Evolutionary conservation across 2,888 invertebrate species (phyloP).

Genomic region (Agrochola circellaris): DNA sequence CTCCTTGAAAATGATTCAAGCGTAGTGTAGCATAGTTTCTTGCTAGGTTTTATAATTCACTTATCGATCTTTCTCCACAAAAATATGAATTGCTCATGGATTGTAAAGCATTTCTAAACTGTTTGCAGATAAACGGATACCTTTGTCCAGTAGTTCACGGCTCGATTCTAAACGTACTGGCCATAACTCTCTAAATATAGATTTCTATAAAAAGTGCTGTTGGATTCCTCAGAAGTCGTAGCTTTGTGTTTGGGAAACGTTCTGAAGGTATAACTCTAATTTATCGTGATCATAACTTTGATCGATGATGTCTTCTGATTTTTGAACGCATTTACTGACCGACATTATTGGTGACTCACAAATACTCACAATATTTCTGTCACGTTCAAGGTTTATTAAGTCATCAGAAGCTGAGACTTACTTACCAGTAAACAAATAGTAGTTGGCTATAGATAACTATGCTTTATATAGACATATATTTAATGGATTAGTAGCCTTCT

Average conservation of each 20-base stretch:
- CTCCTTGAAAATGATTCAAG: background rate
- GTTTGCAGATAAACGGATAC: constrained; percentile 56
- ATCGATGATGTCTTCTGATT: constrained; percentile 31
- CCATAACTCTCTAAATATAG: constrained; percentile 81
- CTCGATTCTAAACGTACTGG: constrained; percentile 73
- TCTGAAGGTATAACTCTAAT: constrained; percentile 40
- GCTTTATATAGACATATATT: background rate
- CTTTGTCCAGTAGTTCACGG: constrained; percentile 75
- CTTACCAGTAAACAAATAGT: constrained; percentile 70
- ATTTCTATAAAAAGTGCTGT: constrained; percentile 81
- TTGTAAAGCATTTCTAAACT: constrained; percentile 37
- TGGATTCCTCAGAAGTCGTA: constrained; percentile 77
- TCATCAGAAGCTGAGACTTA: constrained; percentile 66
- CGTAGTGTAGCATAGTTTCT: background rate
- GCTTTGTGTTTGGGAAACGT: constrained; percentile 59
- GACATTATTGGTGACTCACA: constrained; percentile 61
- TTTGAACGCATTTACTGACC: constrained; percentile 24
- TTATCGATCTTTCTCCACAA: background rate
- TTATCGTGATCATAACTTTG: constrained; percentile 36
- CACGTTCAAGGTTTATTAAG: constrained; percentile 74
- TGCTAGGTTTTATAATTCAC: background rate
- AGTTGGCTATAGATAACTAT: constrained; percentile 2
- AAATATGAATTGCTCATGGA: constrained; percentile 4
- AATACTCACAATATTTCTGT: constrained; percentile 62
- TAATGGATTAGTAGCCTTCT: background rate